Percentiles rank a stretch among this genome's conserved stretches.
Conservation (phyloP, 2,888 invertebrate genomes). For the Heliconius aoede region DNA sequence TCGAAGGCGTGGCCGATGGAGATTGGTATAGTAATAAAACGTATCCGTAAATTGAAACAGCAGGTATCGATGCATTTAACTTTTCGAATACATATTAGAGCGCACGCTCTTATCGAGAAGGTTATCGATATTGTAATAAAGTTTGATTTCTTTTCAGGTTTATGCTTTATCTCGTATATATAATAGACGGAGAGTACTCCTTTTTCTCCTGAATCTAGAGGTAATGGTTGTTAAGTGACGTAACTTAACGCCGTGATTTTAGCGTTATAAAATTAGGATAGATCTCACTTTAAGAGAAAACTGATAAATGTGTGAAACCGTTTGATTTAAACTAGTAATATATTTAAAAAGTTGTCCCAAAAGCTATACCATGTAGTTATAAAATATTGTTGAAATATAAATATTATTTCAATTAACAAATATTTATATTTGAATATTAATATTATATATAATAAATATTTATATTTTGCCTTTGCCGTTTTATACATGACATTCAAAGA, state of each 20-base stretch:
- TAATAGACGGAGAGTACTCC: not conserved
- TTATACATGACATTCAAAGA: not conserved
- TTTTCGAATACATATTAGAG: constrained; percentile 24
- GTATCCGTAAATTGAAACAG: constrained; percentile 80
- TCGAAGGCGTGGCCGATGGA: constrained; percentile 71
- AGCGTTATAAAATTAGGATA: too few relatives aligned
- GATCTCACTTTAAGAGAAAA: too few relatives aligned
- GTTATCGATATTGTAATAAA: constrained; percentile 56
- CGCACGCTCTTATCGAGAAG: constrained; percentile 54
- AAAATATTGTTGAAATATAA: too few relatives aligned
- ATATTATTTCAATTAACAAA: too few relatives aligned
- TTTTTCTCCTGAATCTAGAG: not conserved
- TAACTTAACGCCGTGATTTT: not conserved
- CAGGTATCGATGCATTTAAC: constrained; percentile 68
- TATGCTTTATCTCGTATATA: not conserved
- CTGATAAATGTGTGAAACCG: too few relatives aligned
- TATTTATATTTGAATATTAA: too few relatives aligned
- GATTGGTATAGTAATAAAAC: constrained; percentile 71
- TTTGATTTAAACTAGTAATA: too few relatives aligned
- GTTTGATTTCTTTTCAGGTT: not conserved
- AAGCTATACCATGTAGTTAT: too few relatives aligned
- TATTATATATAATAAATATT: too few relatives aligned
- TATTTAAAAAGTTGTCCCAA: too few relatives aligned
- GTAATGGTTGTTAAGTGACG: not conserved
- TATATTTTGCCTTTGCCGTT: not conserved